Evolutionary conservation across 2,113 vertebrate genomes (phyloP), one percentile per base, ranked within the genome.

Genomic region (Crotophaga sulcirostris): DNA sequence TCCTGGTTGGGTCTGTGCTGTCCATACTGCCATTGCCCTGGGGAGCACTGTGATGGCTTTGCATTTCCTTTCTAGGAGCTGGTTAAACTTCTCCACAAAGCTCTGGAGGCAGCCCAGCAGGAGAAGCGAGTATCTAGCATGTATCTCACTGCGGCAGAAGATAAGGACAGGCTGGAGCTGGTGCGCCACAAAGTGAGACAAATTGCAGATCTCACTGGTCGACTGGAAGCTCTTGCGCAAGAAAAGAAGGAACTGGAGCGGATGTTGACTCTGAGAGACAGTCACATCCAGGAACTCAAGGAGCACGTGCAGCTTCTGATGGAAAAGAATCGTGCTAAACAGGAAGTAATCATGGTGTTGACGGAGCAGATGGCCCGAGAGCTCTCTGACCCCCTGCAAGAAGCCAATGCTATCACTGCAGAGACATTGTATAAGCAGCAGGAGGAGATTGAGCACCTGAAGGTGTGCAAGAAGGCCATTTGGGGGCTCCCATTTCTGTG

Each of bases 21-120:
- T 75, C 52, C 1, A 0, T 70, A 15, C 11, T 79, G 52, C 58
- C 10, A 5, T 68, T 92, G 36, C 5, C 17, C 17, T 80, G 49
- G 54, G 23, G 26, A 62, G 33, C 38, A 52, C 9, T 56, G 26
- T 83, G 42, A 49, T 69, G 5, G 21, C 55, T 89, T 87, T 56
- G 23, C 16, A 10, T 89, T 58, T 28, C 6, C 63, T 85, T 69
- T 15, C 28, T 93, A 99, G 99, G 99, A 99, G 93, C 96, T 99
- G 92, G 99, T 99, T 64, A 98, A 97, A 97, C 98, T 99, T 95
- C 98, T 99, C 10, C 99, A 99, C 90, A 99, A 98, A 94, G 98
- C 99, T 0, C 96, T 99, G 91, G 99, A 99, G 96, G 98, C 98
- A 6, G 98, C 99, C 45, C 99, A 99, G 97, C 98, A 98, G 92